A percentile compares a stretch with the other conserved stretches of the same genome.
Conservation (phyloP, 2,113 vertebrate genomes). For the Notothenia rossii region DNA sequence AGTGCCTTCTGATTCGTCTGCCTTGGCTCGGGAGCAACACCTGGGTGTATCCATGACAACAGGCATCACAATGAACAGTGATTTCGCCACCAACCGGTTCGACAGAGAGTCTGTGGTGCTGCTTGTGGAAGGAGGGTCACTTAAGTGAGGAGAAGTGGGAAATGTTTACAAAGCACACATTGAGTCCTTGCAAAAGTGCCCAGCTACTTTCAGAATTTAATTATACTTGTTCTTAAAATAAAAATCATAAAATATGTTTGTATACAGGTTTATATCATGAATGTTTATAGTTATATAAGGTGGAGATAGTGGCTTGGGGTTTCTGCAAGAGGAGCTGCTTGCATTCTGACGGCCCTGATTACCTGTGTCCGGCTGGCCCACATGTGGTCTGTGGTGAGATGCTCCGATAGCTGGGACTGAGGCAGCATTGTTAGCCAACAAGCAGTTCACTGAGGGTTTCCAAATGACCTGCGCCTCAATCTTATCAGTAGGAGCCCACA, state of each 20-base stretch:
- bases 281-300: neutral
- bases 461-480: conserved; percentile 53
- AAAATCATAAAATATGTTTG: neutral
- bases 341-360: conserved; percentile 61
- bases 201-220: neutral
- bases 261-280: neutral
- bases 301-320: conserved; percentile 28
- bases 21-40: conserved; percentile 74
- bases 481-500: conserved; percentile 67
- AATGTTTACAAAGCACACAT: conserved; percentile 30
- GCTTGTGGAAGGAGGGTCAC: conserved; percentile 65
- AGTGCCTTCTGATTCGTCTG: conserved; percentile 68
- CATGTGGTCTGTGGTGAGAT: conserved; percentile 68
- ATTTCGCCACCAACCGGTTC: conserved; percentile 86
- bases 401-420: conserved; percentile 64
- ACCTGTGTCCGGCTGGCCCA: conserved; percentile 58
- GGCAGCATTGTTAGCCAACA: conserved; percentile 57
- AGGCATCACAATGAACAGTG: conserved; percentile 81
- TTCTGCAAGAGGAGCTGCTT: conserved; percentile 51
- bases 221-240: neutral
- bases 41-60: conserved; percentile 82
- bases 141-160: neutral
- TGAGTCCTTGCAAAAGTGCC: neutral
- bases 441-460: conserved; percentile 55
- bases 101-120: conserved; percentile 82